Evolutionary conservation across 1,140 invertebrate species (phyloP).

Genomic region (Drosophila trapezifrons): DNA sequence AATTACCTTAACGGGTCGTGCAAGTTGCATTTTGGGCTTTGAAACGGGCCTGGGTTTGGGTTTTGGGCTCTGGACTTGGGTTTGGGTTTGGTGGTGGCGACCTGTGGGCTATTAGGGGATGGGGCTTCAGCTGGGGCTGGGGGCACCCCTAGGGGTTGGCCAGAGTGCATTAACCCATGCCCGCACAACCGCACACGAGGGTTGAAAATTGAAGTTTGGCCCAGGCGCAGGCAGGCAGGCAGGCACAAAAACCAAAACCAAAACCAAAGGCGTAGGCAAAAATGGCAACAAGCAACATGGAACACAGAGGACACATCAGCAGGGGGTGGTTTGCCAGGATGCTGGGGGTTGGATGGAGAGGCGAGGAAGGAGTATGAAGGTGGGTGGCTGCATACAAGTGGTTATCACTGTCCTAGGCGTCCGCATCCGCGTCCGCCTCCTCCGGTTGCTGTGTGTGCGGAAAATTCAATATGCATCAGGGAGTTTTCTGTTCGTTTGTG

Average conservation of each 20-base stretch:
- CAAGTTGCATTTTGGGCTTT: constrained; percentile 13
- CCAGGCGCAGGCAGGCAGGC: background rate
- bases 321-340: constrained; percentile 37
- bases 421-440: background rate
- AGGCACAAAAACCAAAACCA: constrained; percentile 29
- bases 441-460: background rate
- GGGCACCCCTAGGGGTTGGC: constrained; percentile 59
- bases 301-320: constrained; percentile 25
- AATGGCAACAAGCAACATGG: constrained; percentile 18
- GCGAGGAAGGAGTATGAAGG: background rate
- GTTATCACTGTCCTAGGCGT: constrained; percentile 62
- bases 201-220: constrained; percentile 63
- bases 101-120: constrained; percentile 1
- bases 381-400: constrained; percentile 73
- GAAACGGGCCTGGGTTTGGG: background rate
- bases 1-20: constrained; percentile 58
- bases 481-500: constrained; percentile 9
- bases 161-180: constrained; percentile 86
- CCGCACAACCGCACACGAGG: constrained; percentile 46
- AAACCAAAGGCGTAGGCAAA: constrained; percentile 32
- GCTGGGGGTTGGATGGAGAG: constrained; percentile 31
- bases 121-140: constrained; percentile 7
- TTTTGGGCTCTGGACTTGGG: background rate
- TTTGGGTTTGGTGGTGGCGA: constrained; percentile 17
- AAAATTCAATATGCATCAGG: constrained; percentile 68